A percentile compares a stretch with the other conserved stretches of the same genome.
Conservation (phyloP, 2,888 invertebrate species). For the Tenthredo distinguenda region DNA sequence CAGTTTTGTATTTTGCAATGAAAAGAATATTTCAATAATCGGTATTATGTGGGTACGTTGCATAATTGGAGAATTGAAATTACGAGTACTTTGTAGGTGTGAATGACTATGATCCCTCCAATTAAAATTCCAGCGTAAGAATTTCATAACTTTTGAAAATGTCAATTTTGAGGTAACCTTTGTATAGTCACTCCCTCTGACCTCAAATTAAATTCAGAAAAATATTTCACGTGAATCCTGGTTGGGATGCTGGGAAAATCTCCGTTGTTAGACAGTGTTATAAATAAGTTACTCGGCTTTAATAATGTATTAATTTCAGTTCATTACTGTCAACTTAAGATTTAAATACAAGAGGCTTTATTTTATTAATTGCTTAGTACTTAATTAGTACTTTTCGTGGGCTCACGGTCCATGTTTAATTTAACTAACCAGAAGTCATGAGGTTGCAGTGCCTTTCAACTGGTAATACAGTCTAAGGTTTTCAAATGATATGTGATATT, state of each 20-base stretch:
- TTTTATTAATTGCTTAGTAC: neutral
- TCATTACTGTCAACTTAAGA: constrained; percentile 14
- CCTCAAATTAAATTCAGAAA: neutral
- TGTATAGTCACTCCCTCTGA: neutral
- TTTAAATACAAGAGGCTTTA: neutral
- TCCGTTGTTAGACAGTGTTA: neutral
- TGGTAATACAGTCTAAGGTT: too few relatives aligned
- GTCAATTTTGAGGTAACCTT: neutral
- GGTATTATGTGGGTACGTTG: neutral
- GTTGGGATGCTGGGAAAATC: neutral
- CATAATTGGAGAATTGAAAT: neutral
- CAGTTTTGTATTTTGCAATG: neutral
- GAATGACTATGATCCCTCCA: neutral
- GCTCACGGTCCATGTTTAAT: neutral
- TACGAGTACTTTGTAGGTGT: neutral
- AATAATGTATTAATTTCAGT: constrained; percentile 1
- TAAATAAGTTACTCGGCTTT: neutral
- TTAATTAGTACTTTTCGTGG: neutral
- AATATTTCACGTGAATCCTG: neutral
- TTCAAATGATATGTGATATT: too few relatives aligned
- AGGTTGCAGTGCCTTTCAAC: too few relatives aligned
- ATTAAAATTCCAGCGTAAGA: neutral
- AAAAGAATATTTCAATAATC: neutral
- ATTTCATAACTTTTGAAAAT: neutral
- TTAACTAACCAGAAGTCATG: neutral